Conservation (phyloP, 2,888 invertebrate species). For the Linyphia triangularis region DNA sequence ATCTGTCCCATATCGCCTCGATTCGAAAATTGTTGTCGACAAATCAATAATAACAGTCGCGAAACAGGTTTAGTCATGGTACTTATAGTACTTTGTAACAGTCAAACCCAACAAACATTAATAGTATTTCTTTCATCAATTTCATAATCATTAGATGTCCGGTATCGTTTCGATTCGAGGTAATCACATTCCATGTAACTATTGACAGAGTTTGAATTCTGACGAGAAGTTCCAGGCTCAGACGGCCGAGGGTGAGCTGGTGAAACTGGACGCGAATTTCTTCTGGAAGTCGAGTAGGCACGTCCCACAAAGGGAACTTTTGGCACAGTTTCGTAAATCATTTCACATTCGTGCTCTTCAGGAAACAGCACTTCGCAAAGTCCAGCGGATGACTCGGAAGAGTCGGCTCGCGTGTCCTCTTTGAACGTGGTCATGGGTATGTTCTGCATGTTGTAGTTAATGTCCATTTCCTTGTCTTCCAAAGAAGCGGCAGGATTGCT, state of each 20-base stretch:
- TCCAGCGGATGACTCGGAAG: constrained; percentile 45
- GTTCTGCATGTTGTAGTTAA: constrained; percentile 5
- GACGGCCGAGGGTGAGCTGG: neutral
- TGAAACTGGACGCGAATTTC: neutral
- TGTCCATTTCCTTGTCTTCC: neutral
- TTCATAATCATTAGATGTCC: constrained; percentile 14
- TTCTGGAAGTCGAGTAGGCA: constrained; percentile 17
- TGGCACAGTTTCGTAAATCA: constrained; percentile 29
- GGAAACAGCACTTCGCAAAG: constrained; percentile 55
- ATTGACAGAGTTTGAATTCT: neutral
- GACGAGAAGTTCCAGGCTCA: neutral
- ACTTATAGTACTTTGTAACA: neutral
- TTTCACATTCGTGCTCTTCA: constrained; percentile 17
- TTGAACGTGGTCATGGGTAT: constrained; percentile 46
- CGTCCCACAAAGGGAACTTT: constrained; percentile 52
- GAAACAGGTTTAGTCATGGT: neutral
- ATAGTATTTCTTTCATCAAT: neutral
- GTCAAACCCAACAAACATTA: constrained; percentile 56
- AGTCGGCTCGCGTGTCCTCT: neutral
- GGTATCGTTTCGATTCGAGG: constrained; percentile 18
- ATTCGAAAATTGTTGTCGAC: neutral
- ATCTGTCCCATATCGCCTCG: neutral
- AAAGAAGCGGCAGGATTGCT: neutral
- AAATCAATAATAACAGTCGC: neutral
- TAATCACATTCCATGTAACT: constrained; percentile 58